Percentiles rank a stretch among this genome's conserved stretches.
phyloP scores from a whole-genome alignment of 2,888 invertebrate species.

The Pseudococcus viburni region DNA sequence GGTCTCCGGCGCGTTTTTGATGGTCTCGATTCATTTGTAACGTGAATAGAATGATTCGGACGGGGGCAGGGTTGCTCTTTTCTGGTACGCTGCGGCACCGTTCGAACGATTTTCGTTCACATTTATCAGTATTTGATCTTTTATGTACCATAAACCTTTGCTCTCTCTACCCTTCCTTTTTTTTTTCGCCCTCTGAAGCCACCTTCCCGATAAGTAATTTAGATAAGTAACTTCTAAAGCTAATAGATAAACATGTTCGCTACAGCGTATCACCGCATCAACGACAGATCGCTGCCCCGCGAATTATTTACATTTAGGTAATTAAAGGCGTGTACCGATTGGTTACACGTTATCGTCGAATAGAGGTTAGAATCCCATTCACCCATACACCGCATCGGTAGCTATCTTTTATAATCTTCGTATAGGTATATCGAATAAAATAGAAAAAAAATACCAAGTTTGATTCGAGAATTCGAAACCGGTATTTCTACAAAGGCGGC shows the following conservation, averaged over 20 bases:
- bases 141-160: slow-evolving; percentile 52
- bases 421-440: background rate
- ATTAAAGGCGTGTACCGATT: slow-evolving; percentile 25
- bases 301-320: slow-evolving; percentile 49
- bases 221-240: slow-evolving; percentile 65
- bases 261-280: slow-evolving; percentile 20
- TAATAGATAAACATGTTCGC: slow-evolving; percentile 63
- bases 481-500: background rate
- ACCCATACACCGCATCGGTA: background rate
- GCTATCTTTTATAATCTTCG: background rate
- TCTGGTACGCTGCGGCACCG: background rate
- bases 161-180: background rate
- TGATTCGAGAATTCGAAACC: background rate
- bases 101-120: slow-evolving; percentile 59
- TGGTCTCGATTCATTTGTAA: slow-evolving; percentile 40
- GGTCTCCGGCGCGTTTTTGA: slow-evolving; percentile 47
- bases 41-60: slow-evolving; percentile 41
- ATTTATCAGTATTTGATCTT: slow-evolving; percentile 66
- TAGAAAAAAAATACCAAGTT: background rate
- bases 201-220: slow-evolving; percentile 61
- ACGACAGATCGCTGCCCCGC: slow-evolving; percentile 9
- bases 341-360: background rate
- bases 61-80: slow-evolving; percentile 61
- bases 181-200: background rate
- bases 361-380: background rate